Evolutionary conservation across 2,113 vertebrate genomes (phyloP).

Genomic region (Aldabrachelys gigantea): DNA sequence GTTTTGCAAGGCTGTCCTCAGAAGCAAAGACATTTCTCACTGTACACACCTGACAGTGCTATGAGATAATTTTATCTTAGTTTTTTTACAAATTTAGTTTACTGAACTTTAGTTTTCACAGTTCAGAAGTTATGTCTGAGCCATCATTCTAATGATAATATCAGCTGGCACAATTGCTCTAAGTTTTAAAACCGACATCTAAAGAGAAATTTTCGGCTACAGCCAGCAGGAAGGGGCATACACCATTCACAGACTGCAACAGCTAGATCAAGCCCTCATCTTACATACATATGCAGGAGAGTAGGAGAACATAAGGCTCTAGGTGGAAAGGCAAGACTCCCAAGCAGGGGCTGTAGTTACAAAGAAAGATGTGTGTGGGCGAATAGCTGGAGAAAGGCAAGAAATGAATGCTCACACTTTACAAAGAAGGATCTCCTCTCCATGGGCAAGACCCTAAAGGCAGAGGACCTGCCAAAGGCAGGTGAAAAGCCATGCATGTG

Average conservation of each 20-base stretch:
- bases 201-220: background rate
- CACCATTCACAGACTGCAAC: background rate
- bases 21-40: slow-evolving; percentile 43
- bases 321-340: background rate
- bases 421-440: background rate
- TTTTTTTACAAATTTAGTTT: background rate
- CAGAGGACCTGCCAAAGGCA: background rate
- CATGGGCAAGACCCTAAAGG: background rate
- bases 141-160: background rate
- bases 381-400: background rate
- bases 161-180: background rate
- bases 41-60: background rate
- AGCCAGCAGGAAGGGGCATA: background rate
- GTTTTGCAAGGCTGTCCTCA: slow-evolving; percentile 57
- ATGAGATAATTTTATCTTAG: background rate
- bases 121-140: background rate
- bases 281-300: background rate
- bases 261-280: background rate
- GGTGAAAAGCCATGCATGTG: background rate
- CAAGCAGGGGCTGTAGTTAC: background rate
- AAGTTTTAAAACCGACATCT: background rate
- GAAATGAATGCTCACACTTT: background rate
- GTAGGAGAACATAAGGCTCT: background rate
- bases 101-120: background rate
- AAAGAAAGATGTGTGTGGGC: background rate